Base-by-base conservation (phyloP, 1,140 invertebrate genomes). In the Brachionus rubens region DNA sequence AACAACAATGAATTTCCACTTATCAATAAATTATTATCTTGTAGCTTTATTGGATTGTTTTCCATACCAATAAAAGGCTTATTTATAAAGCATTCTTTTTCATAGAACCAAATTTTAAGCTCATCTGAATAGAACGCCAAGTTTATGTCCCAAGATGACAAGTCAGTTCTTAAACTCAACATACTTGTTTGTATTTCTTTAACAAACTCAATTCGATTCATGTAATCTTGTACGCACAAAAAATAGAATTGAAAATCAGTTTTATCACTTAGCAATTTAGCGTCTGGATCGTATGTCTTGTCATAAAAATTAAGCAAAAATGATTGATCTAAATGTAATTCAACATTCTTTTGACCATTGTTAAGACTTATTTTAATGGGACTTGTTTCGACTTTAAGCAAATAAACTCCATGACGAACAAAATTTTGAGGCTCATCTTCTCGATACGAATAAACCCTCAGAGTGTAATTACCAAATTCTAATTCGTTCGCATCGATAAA, bases 221-320 rank as follows among this genome's bases (percentile, higher is more conserved):
- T 50, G 21, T 54, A 36, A 72, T 72, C 68, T 14, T 72, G 46
- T 28, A 54, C n/a, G 16, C 68, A 72, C 3, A 72, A 43, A 48
- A 72, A 41, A 50, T 52, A 48, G 24, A 72, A 72, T 24, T 40
- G 24, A 26, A 72, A 50, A 41, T 54, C 68, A 10, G 68, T 50
- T 24, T 72, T 48, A 14, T 54, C 68, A 19, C 9, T 48, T 6
- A 65, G 24, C 10, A 40, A 4, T 12, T 72, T 72, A 5, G 30
- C 30, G 12, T 72, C 68, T 0, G 68, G 68, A 26, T 72, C 68
- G 40, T 24, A 72, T 5, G 68, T 50, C n/a, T 50, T 48, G 12
- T 72, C 28, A 26, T 72, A 72, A 48, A 16, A 72, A 33, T 21
- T 72, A 1, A 72, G 16, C 46, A 40, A 24, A 16, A 50, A 72